Base-by-base conservation (phyloP, 2,113 vertebrate genomes). In the Castor canadensis region DNA sequence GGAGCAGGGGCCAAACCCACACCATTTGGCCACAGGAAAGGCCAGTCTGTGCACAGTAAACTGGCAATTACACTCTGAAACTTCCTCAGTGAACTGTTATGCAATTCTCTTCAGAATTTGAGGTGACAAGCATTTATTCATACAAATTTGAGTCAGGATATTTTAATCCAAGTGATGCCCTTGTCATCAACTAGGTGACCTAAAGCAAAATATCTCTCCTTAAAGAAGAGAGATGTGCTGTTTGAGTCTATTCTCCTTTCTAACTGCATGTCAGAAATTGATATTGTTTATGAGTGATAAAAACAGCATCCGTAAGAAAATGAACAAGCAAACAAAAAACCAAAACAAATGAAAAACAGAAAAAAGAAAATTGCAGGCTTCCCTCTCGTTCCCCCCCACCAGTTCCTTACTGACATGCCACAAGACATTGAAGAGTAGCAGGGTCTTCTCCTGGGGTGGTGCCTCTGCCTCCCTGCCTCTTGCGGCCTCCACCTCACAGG, bases 11-110 rank as follows among this genome's bases (percentile, higher is more conserved):
- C n/a, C n/a, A n/a, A n/a, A n/a, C 35, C 5, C 52, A 64, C 22
- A 2, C 30, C 35, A 32, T n/a, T 9, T 2, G 30, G 17, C 72
- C 45, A 9, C 15, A 66, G 19, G 47, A 2, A 24, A 11, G 1
- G 9, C 11, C 11, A 17, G 9, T 24, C 87, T 2, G 4, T n/a
- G 1, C 17, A 32, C 3, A n/a, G 38, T 20, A 9, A 2, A 8
- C 7, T 17, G 30, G 24, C 64, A 30, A 24, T 6, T 20, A 24
- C n/a, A 28, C 49, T 30, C 52, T 9, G 3, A 20, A 10, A 30
- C 28, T 32, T 13, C 30, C 56, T 75, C 13, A 64, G 72, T 47
- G 56, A 17, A 32, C 9, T 1, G 19, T 17, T 13, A 24, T 15
- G 26, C 13, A 0, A 7, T 52, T 40, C 20, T 40, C 28, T 40